Evolutionary conservation across 2,888 invertebrate species (phyloP), one percentile per base, ranked within the genome.

Genomic region (Onchidella celtica): DNA sequence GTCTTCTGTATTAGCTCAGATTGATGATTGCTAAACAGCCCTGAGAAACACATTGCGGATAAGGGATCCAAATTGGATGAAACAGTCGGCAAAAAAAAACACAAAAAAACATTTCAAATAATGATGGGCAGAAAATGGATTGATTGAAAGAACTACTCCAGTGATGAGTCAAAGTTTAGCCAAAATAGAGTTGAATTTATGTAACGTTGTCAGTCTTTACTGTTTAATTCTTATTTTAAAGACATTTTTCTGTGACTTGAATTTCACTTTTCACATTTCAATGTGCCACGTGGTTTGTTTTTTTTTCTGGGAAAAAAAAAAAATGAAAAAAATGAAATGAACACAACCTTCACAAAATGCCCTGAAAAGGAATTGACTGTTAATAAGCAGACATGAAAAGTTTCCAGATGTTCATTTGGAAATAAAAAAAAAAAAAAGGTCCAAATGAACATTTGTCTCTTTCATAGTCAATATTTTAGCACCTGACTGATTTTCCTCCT

Each of bases 291-390:
- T 6, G 9, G n/a, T 4, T 61, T 61, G 61, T n/a, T 61, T 61
- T 21, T 9, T 21, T 61, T 21, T 6, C 4, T 61, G 9, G n/a
- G n/a, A 61, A 61, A 61, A 61, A 61, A 61, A 61, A 61, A 61
- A 61, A 61, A 61, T 61, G 27, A 6, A 6, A 17, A 17, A 6
- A 17, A 61, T n/a, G 27, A n/a, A 61, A 61, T 61, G 61, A 61
- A 61, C 61, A 61, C 61, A 61, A 61, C 61, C 61, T 61, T 61
- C n/a, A 61, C 9, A 61, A n/a, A n/a, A 17, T 9, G 4, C 61
- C 61, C 27, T 47, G 47, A 47, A 47, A 47, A 17, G 17, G 17
- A 47, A 47, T 11, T 47, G 17, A 47, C 17, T 47, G 9, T 47
- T 11, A 47, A 47, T 17, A 11, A 11, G 6, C 6, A 17, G 47